These are phyloP conservation scores for Panurus biarmicus DNA, from an alignment of 2,113 vertebrate species.

Conservation along the genomic window DNA sequence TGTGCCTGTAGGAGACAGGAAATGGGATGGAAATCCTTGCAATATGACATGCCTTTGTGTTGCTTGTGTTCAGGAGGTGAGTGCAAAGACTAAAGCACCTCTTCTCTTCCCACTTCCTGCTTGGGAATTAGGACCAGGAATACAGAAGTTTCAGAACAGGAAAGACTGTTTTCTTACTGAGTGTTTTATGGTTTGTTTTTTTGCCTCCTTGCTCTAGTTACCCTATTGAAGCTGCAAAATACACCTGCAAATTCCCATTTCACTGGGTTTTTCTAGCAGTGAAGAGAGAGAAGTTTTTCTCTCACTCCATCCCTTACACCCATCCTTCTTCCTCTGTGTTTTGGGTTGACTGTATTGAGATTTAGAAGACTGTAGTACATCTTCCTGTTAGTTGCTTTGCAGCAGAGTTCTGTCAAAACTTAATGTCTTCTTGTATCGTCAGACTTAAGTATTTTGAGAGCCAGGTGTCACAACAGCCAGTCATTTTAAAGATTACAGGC, in stretches of 20 bases:
- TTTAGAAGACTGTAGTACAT: background rate
- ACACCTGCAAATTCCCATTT: background rate
- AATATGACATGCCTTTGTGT: background rate
- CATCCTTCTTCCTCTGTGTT: background rate
- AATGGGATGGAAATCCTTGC: background rate
- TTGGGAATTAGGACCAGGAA: background rate
- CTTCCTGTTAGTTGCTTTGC: constrained; percentile 29
- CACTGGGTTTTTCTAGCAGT: background rate
- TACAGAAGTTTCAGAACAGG: background rate
- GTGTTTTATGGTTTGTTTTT: background rate
- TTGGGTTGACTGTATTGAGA: background rate
- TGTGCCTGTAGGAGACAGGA: background rate
- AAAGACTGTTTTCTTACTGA: background rate
- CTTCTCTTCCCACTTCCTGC: background rate
- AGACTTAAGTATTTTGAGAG: constrained; percentile 13
- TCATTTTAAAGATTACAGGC: constrained; percentile 14
- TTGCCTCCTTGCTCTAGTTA: background rate
- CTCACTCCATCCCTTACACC: too few species aligned
- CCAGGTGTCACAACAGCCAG: constrained; percentile 18
- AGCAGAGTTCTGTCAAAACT: constrained; percentile 4
- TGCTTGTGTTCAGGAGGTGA: background rate
- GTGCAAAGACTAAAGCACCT: background rate
- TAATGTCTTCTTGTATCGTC: background rate
- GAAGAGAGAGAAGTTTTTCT: background rate
- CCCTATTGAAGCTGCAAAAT: background rate